Evolutionary conservation across 2,797 vertebrate species (phyloP).

Genomic region (Avahi laniger): DNA sequence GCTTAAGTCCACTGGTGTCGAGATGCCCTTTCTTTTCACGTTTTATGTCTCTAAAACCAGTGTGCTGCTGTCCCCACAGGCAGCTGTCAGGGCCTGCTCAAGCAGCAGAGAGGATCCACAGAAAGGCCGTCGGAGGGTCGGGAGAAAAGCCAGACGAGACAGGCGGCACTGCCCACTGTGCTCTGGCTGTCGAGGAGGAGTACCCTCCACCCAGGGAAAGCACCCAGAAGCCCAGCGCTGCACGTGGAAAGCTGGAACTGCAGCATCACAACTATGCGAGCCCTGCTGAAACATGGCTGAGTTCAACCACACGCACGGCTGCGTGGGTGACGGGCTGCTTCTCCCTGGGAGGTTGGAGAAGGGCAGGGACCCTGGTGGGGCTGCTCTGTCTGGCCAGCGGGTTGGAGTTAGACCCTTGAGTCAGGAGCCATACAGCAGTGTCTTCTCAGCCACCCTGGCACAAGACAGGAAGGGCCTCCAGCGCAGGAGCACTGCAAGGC

Average conservation of each 20-base stretch:
- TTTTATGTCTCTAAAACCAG: not conserved
- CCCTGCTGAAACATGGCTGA: not conserved
- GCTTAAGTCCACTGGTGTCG: accelerated
- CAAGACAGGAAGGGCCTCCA: not conserved
- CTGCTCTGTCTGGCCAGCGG: not conserved
- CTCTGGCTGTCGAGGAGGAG: not conserved
- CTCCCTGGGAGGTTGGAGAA: not conserved
- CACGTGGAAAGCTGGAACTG: not conserved
- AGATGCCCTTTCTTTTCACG: not conserved
- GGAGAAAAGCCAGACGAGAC: not conserved
- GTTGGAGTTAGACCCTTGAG: not conserved
- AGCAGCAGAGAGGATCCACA: not conserved
- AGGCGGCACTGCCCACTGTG: no score
- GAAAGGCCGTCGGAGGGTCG: not conserved
- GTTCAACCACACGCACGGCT: no score
- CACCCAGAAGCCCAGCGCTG: accelerated
- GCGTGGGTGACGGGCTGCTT: not conserved
- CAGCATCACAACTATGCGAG: not conserved
- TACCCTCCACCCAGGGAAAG: not conserved
- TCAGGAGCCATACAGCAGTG: not conserved
- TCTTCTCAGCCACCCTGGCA: not conserved
- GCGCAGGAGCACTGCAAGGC: no score
- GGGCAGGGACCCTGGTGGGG: not conserved
- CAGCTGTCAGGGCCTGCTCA: not conserved
- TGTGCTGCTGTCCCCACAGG: not conserved